Conservation (phyloP, 2,113 vertebrate genomes). For the Polyodon spathula region DNA sequence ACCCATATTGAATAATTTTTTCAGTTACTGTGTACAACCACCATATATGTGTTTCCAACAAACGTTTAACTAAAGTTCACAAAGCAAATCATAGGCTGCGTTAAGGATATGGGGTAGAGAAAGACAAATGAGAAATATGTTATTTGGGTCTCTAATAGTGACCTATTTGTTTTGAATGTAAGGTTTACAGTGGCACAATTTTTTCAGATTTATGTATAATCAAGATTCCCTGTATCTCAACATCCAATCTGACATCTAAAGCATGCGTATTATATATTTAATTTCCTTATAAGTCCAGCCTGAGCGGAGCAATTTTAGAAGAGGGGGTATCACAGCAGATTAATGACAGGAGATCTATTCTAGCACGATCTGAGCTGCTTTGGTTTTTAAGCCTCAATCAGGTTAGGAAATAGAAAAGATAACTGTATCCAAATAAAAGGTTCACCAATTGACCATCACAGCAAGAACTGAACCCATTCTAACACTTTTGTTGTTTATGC, state of each 20-base stretch:
- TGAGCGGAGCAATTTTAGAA: slow-evolving; percentile 45
- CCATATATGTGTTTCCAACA: too few species aligned
- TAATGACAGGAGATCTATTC: slow-evolving; percentile 63
- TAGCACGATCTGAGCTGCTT: slow-evolving; percentile 67
- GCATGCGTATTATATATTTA: slow-evolving; percentile 51
- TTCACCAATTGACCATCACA: slow-evolving; percentile 61
- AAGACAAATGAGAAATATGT: slow-evolving; percentile 33
- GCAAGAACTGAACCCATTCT: slow-evolving; percentile 41
- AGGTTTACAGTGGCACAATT: slow-evolving; percentile 29
- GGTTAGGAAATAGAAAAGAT: slow-evolving; percentile 54
- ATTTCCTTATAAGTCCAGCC: slow-evolving; percentile 52
- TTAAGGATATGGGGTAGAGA: slow-evolving; percentile 26
- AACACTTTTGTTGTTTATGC: slow-evolving; percentile 24
- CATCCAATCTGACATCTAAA: slow-evolving; percentile 38
- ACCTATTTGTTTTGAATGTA: slow-evolving; percentile 33
- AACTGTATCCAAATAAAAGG: slow-evolving; percentile 55
- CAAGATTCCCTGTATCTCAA: slow-evolving; percentile 39
- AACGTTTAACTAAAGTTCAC: too few species aligned
- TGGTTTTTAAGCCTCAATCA: slow-evolving; percentile 66
- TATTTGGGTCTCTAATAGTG: slow-evolving; percentile 21
- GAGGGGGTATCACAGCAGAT: slow-evolving; percentile 48
- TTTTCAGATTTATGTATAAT: slow-evolving; percentile 37
- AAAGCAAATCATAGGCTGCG: slow-evolving; percentile 20
- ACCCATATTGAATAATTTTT: too few species aligned
- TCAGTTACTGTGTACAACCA: too few species aligned